These are phyloP conservation scores for Leucophora obtusa DNA, from an alignment of 2,888 invertebrate species.

Conservation along the genomic window DNA sequence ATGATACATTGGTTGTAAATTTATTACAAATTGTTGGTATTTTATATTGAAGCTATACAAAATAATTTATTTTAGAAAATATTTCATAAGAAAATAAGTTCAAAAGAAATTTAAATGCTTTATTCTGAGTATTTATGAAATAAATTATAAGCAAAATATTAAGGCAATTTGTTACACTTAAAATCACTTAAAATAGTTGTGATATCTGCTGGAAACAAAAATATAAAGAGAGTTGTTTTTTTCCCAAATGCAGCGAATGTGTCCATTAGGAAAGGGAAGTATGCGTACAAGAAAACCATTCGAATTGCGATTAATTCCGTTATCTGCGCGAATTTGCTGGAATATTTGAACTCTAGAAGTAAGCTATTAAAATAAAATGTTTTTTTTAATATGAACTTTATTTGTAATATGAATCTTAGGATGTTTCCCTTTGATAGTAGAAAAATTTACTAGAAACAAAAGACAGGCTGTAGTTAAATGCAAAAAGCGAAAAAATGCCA, in stretches of 20 bases:
- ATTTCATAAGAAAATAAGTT: constrained; percentile 12
- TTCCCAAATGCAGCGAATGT: constrained; percentile 30
- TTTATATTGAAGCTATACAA: background rate
- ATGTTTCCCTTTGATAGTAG: background rate
- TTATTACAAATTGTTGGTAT: background rate
- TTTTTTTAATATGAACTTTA: too few relatives aligned
- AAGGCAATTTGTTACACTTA: constrained; percentile 54
- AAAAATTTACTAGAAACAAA: constrained; percentile 27
- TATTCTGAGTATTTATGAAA: constrained; percentile 10
- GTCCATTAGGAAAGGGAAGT: background rate
- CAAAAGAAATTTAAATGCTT: background rate
- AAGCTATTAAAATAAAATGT: too few relatives aligned
- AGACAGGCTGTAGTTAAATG: constrained; percentile 36
- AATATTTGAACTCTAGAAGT: too few relatives aligned
- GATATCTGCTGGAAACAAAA: constrained; percentile 23
- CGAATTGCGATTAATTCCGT: too few relatives aligned
- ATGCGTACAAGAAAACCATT: too few relatives aligned
- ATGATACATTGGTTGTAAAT: background rate
- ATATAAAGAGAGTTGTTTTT: constrained; percentile 34
- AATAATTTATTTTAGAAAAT: constrained; percentile 1
- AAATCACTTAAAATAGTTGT: constrained; percentile 21
- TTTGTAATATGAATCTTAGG: background rate
- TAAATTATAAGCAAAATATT: constrained; percentile 38
- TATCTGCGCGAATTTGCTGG: too few relatives aligned
- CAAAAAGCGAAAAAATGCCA: constrained; percentile 35